Evolutionary conservation across 2,888 invertebrate species (phyloP), one percentile per base, ranked within the genome.

Genomic region (Nezara viridula): DNA sequence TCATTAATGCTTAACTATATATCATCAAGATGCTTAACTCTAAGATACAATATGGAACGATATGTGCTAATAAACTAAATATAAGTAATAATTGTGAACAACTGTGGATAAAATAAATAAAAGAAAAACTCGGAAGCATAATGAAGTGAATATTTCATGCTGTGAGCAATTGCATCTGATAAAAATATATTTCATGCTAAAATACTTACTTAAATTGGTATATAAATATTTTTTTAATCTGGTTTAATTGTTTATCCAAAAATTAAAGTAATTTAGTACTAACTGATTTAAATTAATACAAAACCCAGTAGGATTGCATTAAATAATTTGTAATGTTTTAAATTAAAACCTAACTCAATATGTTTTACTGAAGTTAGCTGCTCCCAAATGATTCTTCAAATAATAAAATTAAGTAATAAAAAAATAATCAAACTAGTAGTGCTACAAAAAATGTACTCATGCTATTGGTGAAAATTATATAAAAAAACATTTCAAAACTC

Each of bases 141-240:
- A 81, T n/a, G 44, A 81, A 81, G 81, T 81, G 81, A 81, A 81
- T 4, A 24, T 81, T 44, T 5, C 81, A 44, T 81, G 81, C 81
- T 81, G 81, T 47, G 81, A 81, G 40, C 24, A 44, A 81, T 44
- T n/a, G n/a, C 14, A 40, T 47, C 24, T 19, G 24, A 81, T 32
- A 81, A 44, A 40, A n/a, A 81, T 24, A 40, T 32, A 14, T 81
- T 81, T 81, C 81, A 81, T 81, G 81, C 81, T 81, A 24, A 81
- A 24, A 81, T 81, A 81, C 44, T 81, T 44, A 81, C 24, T n/a
- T 10, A 81, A 44, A 81, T 77, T 77, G 77, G 12, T 40, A 24
- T 21, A 77, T 27, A 40, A 37, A 9, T 66, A 27, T 40, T 44
- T 37, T 37, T 37, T 27, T 27, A 60, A 37, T 14, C 24, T 6